These are phyloP conservation scores for Xanthia icteritia DNA, from an alignment of 2,888 invertebrate genomes.

Conservation along the genomic window DNA sequence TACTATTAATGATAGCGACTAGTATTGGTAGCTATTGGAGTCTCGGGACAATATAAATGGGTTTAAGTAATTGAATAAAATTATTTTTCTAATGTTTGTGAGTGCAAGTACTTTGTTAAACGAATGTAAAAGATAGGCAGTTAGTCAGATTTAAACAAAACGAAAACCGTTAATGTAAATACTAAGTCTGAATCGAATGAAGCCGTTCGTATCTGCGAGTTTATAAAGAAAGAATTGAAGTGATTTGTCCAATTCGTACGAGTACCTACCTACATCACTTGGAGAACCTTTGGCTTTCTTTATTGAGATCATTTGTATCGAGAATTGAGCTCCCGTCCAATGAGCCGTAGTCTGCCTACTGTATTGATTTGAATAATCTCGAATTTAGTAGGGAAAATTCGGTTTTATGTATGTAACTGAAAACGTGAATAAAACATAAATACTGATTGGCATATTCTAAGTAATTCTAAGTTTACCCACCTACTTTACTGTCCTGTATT, in stretches of 20 bases:
- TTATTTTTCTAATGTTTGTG: not conserved
- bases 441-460: constrained; percentile 29
- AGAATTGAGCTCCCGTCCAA: constrained; percentile 54
- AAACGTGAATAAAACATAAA: constrained; percentile 62
- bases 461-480: constrained; percentile 21
- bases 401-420: constrained; percentile 35
- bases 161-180: constrained; percentile 3
- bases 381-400: constrained; percentile 47
- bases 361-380: constrained; percentile 67
- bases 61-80: not conserved
- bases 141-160: not conserved
- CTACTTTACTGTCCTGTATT: no score
- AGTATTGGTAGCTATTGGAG: not conserved
- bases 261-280: constrained; percentile 51
- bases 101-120: not conserved
- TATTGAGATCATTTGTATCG: constrained; percentile 71
- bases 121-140: not conserved
- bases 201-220: constrained; percentile 62
- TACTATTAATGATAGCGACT: not conserved
- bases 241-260: constrained; percentile 65
- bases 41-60: not conserved
- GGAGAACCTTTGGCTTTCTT: constrained; percentile 65
- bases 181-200: constrained; percentile 52
- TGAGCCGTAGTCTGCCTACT: constrained; percentile 52
- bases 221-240: constrained; percentile 66